Percentiles rank a stretch among this genome's conserved stretches.
These are phyloP conservation scores for Sylvicola cinctus DNA, from an alignment of 2,888 invertebrate species.

Conservation along the genomic window DNA sequence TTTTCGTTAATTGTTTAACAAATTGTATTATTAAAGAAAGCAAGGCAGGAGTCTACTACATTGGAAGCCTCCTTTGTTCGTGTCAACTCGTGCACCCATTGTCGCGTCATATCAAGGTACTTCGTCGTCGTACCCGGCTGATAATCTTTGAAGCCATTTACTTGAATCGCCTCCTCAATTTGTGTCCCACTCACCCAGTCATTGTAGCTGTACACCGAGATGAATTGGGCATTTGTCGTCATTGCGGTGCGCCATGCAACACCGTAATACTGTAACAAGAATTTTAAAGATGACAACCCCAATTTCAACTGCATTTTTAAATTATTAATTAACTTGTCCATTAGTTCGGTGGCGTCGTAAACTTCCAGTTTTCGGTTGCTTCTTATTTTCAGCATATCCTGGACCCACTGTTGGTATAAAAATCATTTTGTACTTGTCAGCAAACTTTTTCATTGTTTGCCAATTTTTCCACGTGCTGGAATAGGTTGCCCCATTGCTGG, in stretches of 20 bases:
- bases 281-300: slow-evolving; percentile 2
- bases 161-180: slow-evolving; percentile 37
- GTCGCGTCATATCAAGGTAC: slow-evolving; percentile 40
- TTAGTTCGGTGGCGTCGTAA: slow-evolving; percentile 23
- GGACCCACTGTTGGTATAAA: slow-evolving; percentile 51
- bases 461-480: slow-evolving; percentile 41
- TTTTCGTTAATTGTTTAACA: slow-evolving; percentile 14
- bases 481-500: slow-evolving; percentile 39
- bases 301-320: background rate
- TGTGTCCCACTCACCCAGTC: slow-evolving; percentile 60
- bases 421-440: slow-evolving; percentile 32
- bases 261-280: slow-evolving; percentile 31
- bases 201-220: slow-evolving; percentile 50
- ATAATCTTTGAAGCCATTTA: slow-evolving; percentile 30
- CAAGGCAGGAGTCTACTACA: slow-evolving; percentile 3
- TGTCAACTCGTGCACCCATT: slow-evolving; percentile 33
- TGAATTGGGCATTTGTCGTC: slow-evolving; percentile 29
- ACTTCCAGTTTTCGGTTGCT: slow-evolving; percentile 22
- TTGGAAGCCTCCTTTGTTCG: slow-evolving; percentile 16
- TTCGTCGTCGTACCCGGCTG: slow-evolving; percentile 35
- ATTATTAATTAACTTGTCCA: slow-evolving; percentile 9
- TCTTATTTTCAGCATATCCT: slow-evolving; percentile 44
- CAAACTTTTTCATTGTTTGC: slow-evolving; percentile 31
- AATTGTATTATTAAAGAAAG: slow-evolving; percentile 23
- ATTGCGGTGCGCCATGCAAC: slow-evolving; percentile 39